Evolutionary conservation across 2,888 invertebrate species (phyloP).

Genomic region (Antheraea assamensis): DNA sequence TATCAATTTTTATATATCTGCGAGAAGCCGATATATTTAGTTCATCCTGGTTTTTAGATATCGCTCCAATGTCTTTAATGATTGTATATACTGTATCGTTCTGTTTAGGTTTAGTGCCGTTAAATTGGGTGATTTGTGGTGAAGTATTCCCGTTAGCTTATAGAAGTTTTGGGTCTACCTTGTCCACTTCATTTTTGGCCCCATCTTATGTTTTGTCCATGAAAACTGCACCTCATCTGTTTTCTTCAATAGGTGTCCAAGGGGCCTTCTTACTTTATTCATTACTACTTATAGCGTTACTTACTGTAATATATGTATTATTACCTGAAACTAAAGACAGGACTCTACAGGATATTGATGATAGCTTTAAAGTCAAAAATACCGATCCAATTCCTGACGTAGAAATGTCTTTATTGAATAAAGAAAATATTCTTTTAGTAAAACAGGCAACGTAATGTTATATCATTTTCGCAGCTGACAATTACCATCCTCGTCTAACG

Average conservation of each 20-base stretch:
- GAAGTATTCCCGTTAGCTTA: conserved; percentile 76
- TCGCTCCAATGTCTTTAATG: conserved; percentile 69
- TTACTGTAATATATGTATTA: conserved; percentile 61
- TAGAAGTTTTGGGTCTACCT: conserved; percentile 72
- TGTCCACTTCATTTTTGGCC: conserved; percentile 73
- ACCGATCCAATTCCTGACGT: conserved; percentile 55
- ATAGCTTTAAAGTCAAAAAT: conserved; percentile 69
- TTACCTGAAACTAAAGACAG: conserved; percentile 75
- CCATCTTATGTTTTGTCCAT: conserved; percentile 73
- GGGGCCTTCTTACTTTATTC: conserved; percentile 75
- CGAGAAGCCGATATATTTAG: conserved; percentile 59
- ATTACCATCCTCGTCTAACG: too few relatives aligned
- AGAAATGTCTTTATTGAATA: conserved; percentile 63
- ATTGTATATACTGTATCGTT: conserved; percentile 68
- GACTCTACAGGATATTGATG: conserved; percentile 73
- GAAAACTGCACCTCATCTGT: conserved; percentile 77
- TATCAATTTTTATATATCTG: conserved; percentile 69
- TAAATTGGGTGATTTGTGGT: conserved; percentile 77
- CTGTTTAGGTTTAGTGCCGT: conserved; percentile 70
- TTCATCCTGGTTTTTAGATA: conserved; percentile 57
- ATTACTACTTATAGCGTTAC: conserved; percentile 60
- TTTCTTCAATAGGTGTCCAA: conserved; percentile 70
- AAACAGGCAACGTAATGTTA: conserved; percentile 21
- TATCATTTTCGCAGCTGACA: too few relatives aligned
- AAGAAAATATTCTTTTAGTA: conserved; percentile 38